Base-by-base conservation (phyloP, 2,888 invertebrate genomes). In the Pollenia griseotomentosa region DNA sequence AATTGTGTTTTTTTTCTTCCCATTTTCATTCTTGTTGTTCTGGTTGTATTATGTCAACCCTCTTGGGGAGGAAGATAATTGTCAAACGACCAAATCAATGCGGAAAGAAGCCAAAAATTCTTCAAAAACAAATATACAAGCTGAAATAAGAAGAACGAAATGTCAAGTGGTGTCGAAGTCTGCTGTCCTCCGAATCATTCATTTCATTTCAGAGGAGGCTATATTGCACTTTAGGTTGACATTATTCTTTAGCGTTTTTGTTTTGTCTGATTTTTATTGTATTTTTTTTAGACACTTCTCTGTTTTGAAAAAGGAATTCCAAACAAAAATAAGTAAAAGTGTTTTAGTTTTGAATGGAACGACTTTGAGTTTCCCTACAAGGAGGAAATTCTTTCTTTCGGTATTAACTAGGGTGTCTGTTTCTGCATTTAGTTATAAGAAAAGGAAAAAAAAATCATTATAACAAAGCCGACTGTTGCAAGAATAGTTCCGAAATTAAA, bases 31-130 rank as follows among this genome's bases (percentile, higher is more conserved):
- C 57, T 75, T 48, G 16, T 63, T 14, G 57, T 71, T 70, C 46
- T 70, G 40, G 70, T 65, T 71, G 77, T 71, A 84, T 84, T 84
- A 66, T 87, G 77, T 77, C 81, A 83, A 83, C 66, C 73, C 87
- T 83, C 84, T 84, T 81, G 84, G 84, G 87, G 77, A 73, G 77
- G 73, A 77, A 81, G 66, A 77, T 85, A 81, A 87, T 84, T 87
- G 87, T 84, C 87, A 87, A 81, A 84, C 71, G 87, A 84, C 81
- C 73, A 84, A 87, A 87, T 87, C 84, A 84, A 84, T 87, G 87
- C 84, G 87, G 87, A 87, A 87, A 87, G 81, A 87, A 87, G 84
- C 87, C 87, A 84, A 87, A 84, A 84, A 68, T 87, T 83, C 66
- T 73, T 73, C n/a, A 66, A 83, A 81, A 87, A 42, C 48, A 79